Conservation (phyloP, 2,797 vertebrate species). For the Neomorphus geoffroyi region DNA sequence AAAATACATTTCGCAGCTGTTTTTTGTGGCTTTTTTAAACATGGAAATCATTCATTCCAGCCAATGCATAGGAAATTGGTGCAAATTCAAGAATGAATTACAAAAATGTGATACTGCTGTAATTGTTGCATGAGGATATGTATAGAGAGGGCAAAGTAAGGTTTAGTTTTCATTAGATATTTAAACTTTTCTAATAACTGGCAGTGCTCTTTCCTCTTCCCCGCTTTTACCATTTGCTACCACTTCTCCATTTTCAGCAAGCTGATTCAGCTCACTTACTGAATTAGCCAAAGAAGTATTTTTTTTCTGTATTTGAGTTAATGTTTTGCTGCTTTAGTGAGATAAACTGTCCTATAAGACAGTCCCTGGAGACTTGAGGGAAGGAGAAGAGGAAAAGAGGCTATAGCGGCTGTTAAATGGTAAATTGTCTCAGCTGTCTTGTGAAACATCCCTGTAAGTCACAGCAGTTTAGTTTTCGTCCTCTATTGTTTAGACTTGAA, state of each 20-base stretch:
- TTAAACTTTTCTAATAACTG: slow-evolving; percentile 2
- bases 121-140: background rate
- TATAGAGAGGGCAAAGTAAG: background rate
- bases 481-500: background rate
- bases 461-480: background rate
- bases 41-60: background rate
- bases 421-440: background rate
- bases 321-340: background rate
- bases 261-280: background rate
- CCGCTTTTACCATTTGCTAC: slow-evolving; percentile 1
- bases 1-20: background rate
- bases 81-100: background rate
- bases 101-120: background rate
- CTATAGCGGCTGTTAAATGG: background rate
- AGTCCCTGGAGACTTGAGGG: background rate
- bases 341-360: background rate
- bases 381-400: background rate
- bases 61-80: background rate
- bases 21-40: background rate
- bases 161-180: background rate
- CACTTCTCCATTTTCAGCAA: slow-evolving; percentile 1
- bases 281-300: background rate
- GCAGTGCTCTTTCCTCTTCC: slow-evolving; percentile 30
- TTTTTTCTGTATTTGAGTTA: background rate
- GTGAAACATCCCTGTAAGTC: background rate